Evolutionary conservation across 1,140 invertebrate species (phyloP).

Genomic region (Heliconius nattereri): DNA sequence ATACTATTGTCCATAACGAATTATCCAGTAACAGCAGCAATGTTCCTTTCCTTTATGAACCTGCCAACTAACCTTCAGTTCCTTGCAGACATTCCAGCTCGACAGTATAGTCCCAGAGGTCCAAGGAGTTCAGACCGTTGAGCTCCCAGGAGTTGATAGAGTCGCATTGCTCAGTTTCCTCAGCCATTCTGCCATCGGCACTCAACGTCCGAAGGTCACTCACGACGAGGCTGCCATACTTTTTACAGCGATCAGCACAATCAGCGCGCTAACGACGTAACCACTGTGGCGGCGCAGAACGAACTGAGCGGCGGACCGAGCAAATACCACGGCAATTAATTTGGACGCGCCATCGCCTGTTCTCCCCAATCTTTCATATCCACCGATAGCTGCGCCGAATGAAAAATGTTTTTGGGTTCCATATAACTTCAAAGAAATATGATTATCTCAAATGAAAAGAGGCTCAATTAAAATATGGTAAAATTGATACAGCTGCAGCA

Average conservation of each 20-base stretch:
- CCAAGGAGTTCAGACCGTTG: conserved; percentile 85
- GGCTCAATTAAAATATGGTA: background rate
- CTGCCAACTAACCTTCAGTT: conserved; percentile 83
- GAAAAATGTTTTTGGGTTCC: background rate
- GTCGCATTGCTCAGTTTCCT: conserved; percentile 71
- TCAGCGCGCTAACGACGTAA: conserved; percentile 44
- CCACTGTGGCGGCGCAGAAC: conserved; percentile 57
- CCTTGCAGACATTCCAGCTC: conserved; percentile 89
- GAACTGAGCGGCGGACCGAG: conserved; percentile 54
- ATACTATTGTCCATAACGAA: conserved; percentile 45
- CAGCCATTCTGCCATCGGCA: conserved; percentile 60
- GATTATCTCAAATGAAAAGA: background rate
- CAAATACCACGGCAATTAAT: conserved; percentile 55
- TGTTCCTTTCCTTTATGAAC: conserved; percentile 65
- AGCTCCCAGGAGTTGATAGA: conserved; percentile 79
- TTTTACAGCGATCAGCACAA: conserved; percentile 38
- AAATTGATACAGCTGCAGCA: background rate
- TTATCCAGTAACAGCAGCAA: conserved; percentile 37
- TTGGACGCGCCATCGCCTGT: conserved; percentile 57
- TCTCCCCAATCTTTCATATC: conserved; percentile 51
- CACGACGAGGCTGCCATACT: conserved; percentile 57
- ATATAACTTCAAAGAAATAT: background rate
- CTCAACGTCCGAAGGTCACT: conserved; percentile 53
- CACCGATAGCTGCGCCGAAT: background rate
- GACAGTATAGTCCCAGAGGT: conserved; percentile 91